These are phyloP conservation scores for Helleia helle DNA, from an alignment of 2,888 invertebrate species.

Conservation along the genomic window DNA sequence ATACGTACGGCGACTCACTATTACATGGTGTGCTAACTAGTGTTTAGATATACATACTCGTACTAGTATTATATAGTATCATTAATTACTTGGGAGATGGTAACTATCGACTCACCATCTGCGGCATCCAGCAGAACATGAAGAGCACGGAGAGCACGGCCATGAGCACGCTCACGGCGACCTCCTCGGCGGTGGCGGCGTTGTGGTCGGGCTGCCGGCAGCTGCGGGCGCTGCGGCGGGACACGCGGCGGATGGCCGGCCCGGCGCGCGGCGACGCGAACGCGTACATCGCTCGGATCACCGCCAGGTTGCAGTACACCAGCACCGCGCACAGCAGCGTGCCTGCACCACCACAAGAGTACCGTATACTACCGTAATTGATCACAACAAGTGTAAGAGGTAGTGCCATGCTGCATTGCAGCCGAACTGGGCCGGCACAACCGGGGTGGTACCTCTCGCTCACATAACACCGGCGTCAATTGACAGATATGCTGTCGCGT, in stretches of 20 bases:
- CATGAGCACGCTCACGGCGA: slow-evolving; percentile 90
- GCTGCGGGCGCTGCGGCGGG: slow-evolving; percentile 49
- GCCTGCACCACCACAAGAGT: no score
- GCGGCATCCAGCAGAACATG: slow-evolving; percentile 90
- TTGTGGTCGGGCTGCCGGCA: slow-evolving; percentile 56
- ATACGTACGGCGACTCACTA: no score
- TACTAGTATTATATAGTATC: no score
- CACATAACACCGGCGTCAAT: no score
- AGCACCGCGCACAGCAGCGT: slow-evolving; percentile 81
- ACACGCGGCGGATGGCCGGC: slow-evolving; percentile 40
- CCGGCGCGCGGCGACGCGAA: slow-evolving; percentile 56
- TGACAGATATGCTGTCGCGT: no score
- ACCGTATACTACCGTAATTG: no score
- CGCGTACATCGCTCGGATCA: slow-evolving; percentile 82
- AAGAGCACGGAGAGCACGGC: slow-evolving; percentile 86
- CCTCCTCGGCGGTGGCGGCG: slow-evolving; percentile 83
- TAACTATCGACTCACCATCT: slow-evolving; percentile 90
- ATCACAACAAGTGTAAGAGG: no score
- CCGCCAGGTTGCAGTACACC: slow-evolving; percentile 87
- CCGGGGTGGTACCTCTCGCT: no score
- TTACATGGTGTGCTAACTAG: not conserved
- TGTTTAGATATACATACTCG: no score
- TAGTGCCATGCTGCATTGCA: no score
- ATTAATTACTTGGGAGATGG: no score
- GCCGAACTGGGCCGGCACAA: no score